A percentile compares a stretch with the other conserved stretches of the same genome.
Evolutionary conservation across 2,113 vertebrate species (phyloP).

Genomic region (Coturnix japonica): DNA sequence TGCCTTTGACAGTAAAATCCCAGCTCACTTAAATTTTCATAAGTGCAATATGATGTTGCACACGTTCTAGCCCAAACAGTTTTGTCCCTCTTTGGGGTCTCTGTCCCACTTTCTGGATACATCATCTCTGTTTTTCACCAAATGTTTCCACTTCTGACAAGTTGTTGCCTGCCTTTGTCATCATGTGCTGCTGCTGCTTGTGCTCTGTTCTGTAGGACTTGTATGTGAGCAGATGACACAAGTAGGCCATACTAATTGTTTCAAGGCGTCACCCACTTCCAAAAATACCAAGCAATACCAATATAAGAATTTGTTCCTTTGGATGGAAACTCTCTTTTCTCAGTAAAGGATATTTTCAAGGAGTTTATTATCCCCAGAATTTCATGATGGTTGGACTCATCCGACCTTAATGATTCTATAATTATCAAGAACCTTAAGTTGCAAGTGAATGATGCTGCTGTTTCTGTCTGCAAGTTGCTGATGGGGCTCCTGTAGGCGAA

Average conservation of each 20-base stretch:
- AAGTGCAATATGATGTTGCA: neutral
- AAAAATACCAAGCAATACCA: constrained; percentile 4
- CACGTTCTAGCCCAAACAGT: neutral
- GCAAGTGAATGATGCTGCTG: neutral
- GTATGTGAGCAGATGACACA: constrained; percentile 33
- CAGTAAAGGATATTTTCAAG: neutral
- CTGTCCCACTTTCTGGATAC: constrained; percentile 10
- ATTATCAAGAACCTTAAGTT: neutral
- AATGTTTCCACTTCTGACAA: constrained; percentile 17
- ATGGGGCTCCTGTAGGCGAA: neutral
- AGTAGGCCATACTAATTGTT: constrained; percentile 13
- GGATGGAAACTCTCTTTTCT: neutral
- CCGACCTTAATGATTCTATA: too few relatives aligned
- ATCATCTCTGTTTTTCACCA: neutral
- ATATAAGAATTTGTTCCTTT: neutral
- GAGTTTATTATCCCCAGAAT: neutral
- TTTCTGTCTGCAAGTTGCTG: neutral
- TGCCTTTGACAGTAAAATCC: neutral
- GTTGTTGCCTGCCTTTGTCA: neutral
- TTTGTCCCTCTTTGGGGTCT: neutral
- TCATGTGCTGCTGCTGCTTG: neutral
- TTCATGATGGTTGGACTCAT: neutral
- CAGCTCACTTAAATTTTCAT: neutral
- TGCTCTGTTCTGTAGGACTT: neutral
- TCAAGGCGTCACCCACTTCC: neutral